phyloP scores from a whole-genome alignment of 2,888 invertebrate species.

The Ennomos fuscantarius region DNA sequence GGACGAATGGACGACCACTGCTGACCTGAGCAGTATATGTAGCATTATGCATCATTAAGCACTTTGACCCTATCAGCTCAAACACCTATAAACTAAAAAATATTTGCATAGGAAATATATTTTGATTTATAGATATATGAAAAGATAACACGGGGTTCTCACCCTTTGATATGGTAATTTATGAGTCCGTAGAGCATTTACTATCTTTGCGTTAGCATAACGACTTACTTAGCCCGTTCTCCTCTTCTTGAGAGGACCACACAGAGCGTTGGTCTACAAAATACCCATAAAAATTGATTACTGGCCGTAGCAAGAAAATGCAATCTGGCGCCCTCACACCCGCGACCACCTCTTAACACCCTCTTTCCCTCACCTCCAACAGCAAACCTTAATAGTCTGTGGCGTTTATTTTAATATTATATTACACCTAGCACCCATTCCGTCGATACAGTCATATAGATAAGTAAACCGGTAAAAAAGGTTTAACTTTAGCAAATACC shows the following conservation, averaged over 20 bases:
- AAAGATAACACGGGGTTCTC: slow-evolving; percentile 16
- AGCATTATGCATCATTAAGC: too few relatives aligned
- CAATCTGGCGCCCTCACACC: slow-evolving; percentile 64
- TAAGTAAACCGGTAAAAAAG: slow-evolving; percentile 29
- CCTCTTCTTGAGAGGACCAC: slow-evolving; percentile 7
- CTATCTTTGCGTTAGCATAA: slow-evolving; percentile 29
- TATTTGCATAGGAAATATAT: not conserved
- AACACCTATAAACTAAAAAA: too few relatives aligned
- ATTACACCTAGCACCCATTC: slow-evolving; percentile 57
- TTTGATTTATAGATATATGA: slow-evolving; percentile 23
- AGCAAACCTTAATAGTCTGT: slow-evolving; percentile 63
- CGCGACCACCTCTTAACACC: slow-evolving; percentile 38
- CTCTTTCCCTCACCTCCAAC: slow-evolving; percentile 39
- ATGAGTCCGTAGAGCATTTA: slow-evolving; percentile 21
- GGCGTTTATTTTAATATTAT: slow-evolving; percentile 70
- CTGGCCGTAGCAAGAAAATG: slow-evolving; percentile 79
- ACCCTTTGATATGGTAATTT: slow-evolving; percentile 32
- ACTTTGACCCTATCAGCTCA: too few relatives aligned
- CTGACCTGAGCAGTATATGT: too few relatives aligned
- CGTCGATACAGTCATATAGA: slow-evolving; percentile 31
- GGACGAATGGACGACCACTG: too few relatives aligned
- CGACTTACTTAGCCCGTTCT: slow-evolving; percentile 21
- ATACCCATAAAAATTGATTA: slow-evolving; percentile 82
- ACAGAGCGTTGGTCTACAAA: slow-evolving; percentile 61
- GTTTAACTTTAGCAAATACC: not conserved